These are phyloP conservation scores for Epinephelus malabaricus DNA, from an alignment of 2,797 vertebrate genomes.

Conservation along the genomic window DNA sequence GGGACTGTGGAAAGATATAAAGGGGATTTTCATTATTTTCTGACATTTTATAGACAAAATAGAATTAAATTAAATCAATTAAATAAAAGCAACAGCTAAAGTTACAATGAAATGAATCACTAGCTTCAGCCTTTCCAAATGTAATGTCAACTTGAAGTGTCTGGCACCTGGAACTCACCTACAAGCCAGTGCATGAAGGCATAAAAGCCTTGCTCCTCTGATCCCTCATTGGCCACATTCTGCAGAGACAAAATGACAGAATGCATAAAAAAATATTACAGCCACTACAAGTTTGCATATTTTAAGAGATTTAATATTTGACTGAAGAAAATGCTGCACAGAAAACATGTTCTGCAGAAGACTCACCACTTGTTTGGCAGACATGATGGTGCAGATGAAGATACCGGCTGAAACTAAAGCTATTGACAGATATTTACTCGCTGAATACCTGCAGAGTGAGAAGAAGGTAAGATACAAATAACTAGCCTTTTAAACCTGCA, in stretches of 20 bases:
- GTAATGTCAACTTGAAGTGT: not conserved
- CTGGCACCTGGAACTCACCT: slow-evolving; percentile 81
- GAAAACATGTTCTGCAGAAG: not conserved
- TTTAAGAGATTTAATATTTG: not conserved
- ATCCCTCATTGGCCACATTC: slow-evolving; percentile 76
- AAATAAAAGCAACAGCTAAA: not conserved
- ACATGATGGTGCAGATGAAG: slow-evolving; percentile 98
- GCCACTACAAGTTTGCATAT: not conserved
- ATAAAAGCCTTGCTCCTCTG: slow-evolving; percentile 86
- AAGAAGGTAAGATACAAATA: slow-evolving; percentile 17
- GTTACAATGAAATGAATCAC: no score
- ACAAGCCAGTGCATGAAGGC: slow-evolving; percentile 92
- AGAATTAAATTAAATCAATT: not conserved
- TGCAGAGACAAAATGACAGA: slow-evolving; percentile 54
- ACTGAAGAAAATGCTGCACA: not conserved
- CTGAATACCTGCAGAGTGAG: slow-evolving; percentile 89
- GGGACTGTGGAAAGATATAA: no score
- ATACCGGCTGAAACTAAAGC: slow-evolving; percentile 94
- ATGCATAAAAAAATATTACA: not conserved
- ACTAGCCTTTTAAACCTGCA: not conserved
- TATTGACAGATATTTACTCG: slow-evolving; percentile 93
- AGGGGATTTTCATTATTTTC: not conserved
- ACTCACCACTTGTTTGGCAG: slow-evolving; percentile 98
- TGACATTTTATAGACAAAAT: not conserved
- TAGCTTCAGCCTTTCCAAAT: not conserved